These are phyloP conservation scores for Nyctereutes procyonoides DNA, from an alignment of 2,113 vertebrate species.

Conservation along the genomic window DNA sequence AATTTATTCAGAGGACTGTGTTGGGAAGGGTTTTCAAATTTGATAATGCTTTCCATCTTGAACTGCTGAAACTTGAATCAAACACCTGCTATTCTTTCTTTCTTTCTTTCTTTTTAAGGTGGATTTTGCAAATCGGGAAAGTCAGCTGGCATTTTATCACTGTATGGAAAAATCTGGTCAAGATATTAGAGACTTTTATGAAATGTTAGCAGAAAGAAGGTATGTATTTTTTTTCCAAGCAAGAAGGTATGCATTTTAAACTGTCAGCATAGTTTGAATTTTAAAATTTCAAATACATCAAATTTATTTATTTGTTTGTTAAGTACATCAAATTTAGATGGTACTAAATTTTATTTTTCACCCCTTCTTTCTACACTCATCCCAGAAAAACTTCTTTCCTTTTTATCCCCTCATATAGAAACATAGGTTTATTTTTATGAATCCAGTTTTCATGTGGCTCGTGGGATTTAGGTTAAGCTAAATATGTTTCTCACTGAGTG, in stretches of 20 bases:
- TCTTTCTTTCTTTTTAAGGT: conserved; percentile 87
- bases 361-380: background rate
- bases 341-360: conserved; percentile 48
- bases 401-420: background rate
- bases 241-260: conserved; percentile 89
- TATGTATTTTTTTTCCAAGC: conserved; percentile 72
- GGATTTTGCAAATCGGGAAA: conserved; percentile 99
- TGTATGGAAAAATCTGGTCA: conserved; percentile 99
- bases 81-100: background rate
- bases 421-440: conserved; percentile 17
- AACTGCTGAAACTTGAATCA: conserved; percentile 44
- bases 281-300: background rate
- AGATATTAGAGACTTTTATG: conserved; percentile 98
- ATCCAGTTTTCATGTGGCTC: conserved; percentile 8
- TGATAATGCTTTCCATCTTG: background rate
- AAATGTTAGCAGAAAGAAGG: conserved; percentile 97
- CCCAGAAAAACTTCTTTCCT: background rate
- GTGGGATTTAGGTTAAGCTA: background rate
- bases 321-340: background rate
- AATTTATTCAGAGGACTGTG: conserved; percentile 3
- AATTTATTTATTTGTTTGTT: background rate
- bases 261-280: background rate
- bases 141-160: conserved; percentile 98
- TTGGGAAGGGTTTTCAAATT: conserved; percentile 46
- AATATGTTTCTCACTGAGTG: background rate